phyloP scores from a whole-genome alignment of 35 echinoderm and acorn worm species.

The Apostichopus parvimensis region DNA sequence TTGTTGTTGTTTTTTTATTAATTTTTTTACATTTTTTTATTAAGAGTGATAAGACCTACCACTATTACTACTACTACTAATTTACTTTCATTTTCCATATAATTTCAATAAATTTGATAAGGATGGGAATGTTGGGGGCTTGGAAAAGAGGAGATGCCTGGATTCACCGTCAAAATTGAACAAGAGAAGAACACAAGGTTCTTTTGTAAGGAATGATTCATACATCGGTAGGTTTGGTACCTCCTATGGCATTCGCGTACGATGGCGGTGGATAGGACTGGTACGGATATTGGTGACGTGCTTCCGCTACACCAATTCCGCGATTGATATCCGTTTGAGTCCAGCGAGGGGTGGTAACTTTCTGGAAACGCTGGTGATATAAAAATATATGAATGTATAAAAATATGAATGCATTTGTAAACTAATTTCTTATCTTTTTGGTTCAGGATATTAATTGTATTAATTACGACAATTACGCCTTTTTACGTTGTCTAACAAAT shows the following conservation, averaged over 20 bases:
- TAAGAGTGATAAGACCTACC: too few relatives aligned
- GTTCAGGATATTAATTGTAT: too few relatives aligned
- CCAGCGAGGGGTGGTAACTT: slow-evolving; percentile 79
- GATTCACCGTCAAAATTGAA: neutral
- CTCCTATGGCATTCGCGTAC: slow-evolving; percentile 78
- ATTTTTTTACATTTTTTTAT: too few relatives aligned
- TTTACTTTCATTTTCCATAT: neutral
- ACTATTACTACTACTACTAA: neutral
- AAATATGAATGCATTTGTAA: too few relatives aligned
- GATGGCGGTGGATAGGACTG: slow-evolving; percentile 87
- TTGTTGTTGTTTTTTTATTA: too few relatives aligned
- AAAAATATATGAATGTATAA: neutral
- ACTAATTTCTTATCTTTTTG: too few relatives aligned
- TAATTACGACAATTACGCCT: too few relatives aligned
- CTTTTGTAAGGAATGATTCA: neutral
- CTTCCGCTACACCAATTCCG: slow-evolving; percentile 60
- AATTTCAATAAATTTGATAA: neutral
- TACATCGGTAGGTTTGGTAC: slow-evolving; percentile 35
- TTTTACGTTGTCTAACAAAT: too few relatives aligned
- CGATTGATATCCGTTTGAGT: slow-evolving; percentile 71
- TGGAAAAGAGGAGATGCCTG: neutral
- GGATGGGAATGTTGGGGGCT: neutral
- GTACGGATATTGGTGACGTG: slow-evolving; percentile 69
- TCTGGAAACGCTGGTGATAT: slow-evolving; percentile 70
- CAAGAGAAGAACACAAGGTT: neutral